A percentile compares a stretch with the other conserved stretches of the same genome.
phyloP scores from a whole-genome alignment of 2,888 invertebrate genomes.

The Leptopilina myrica region DNA sequence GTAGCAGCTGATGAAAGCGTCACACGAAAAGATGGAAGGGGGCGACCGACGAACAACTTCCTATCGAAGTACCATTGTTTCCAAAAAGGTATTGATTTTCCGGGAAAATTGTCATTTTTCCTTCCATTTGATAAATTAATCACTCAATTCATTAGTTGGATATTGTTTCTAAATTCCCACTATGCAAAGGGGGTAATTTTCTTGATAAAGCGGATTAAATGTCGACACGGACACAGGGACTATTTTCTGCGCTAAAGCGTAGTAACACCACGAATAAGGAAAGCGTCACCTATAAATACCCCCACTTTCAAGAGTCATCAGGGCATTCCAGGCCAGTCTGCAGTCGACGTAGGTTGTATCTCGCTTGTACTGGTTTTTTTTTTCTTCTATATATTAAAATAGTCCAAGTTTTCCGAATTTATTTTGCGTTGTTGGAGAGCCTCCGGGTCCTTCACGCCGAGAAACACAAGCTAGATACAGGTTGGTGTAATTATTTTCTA shows the following conservation, averaged over 20 bases:
- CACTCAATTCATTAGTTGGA: neutral
- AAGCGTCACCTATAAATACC: conserved; percentile 61
- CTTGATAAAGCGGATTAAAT: too few species aligned
- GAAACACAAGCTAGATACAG: conserved; percentile 71
- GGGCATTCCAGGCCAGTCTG: conserved; percentile 61
- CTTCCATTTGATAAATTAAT: too few species aligned
- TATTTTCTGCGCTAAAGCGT: conserved; percentile 18
- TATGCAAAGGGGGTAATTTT: neutral
- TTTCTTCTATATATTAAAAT: neutral
- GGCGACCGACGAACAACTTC: conserved; percentile 7
- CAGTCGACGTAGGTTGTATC: conserved; percentile 61
- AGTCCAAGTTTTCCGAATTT: conserved; percentile 40
- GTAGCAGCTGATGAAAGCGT: conserved; percentile 19
- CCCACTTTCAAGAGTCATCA: conserved; percentile 47
- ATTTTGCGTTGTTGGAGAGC: conserved; percentile 47
- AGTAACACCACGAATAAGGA: neutral
- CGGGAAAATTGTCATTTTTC: neutral
- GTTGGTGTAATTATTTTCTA: conserved; percentile 68
- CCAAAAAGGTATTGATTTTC: conserved; percentile 13
- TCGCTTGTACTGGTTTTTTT: conserved; percentile 53
- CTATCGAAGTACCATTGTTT: neutral
- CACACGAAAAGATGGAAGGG: neutral
- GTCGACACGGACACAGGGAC: neutral
- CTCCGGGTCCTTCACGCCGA: conserved; percentile 59
- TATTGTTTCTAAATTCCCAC: too few species aligned